A percentile compares a stretch with the other conserved stretches of the same genome.
Conservation (phyloP, 2,797 vertebrate species). For the Rousettus madagascariensis region DNA sequence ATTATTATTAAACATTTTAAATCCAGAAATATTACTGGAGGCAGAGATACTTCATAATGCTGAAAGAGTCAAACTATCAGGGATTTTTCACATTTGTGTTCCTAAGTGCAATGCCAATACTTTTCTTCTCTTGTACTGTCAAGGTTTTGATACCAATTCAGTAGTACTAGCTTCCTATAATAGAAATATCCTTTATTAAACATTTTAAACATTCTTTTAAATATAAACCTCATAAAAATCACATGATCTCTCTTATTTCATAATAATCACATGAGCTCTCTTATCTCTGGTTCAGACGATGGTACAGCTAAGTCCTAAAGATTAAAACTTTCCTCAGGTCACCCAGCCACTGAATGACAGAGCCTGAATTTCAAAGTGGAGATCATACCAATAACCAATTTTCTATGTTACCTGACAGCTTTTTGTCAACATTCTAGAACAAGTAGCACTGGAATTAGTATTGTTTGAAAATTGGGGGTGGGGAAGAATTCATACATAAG, state of each 20-base stretch:
- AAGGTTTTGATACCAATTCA: not conserved
- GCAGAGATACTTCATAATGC: too few species aligned
- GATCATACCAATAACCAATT: not conserved
- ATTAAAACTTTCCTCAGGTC: not conserved
- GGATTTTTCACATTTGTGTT: not conserved
- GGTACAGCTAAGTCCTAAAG: not conserved
- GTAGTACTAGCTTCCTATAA: not conserved
- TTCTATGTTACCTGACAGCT: not conserved
- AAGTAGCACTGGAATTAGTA: not conserved
- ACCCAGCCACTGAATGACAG: not conserved
- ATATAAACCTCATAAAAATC: not conserved
- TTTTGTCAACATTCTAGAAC: not conserved
- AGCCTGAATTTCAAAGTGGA: not conserved
- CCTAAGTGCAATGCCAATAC: not conserved
- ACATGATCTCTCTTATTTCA: not conserved
- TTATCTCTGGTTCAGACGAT: not conserved
- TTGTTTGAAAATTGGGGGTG: not conserved
- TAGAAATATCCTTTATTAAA: not conserved
- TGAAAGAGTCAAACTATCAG: not conserved
- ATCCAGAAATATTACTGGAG: too few species aligned
- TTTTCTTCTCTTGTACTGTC: not conserved
- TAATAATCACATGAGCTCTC: not conserved
- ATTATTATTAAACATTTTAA: too few species aligned
- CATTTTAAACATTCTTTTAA: constrained; percentile 24
- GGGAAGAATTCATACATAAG: not conserved